A percentile compares a stretch with the other conserved stretches of the same genome.
Evolutionary conservation across 1,140 invertebrate genomes (phyloP).

Genomic region (Pinna nobilis): DNA sequence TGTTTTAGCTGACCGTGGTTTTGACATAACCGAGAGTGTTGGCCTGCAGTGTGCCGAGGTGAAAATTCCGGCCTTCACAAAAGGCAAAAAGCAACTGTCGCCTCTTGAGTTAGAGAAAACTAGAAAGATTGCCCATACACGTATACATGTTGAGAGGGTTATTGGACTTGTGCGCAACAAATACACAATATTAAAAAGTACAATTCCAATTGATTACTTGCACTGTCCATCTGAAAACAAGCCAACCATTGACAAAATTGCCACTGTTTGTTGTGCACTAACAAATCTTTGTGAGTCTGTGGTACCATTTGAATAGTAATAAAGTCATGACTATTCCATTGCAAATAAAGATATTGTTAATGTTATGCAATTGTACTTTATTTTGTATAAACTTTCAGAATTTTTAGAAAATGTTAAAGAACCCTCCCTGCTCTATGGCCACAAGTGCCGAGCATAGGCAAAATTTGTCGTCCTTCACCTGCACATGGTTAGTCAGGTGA

Average conservation of each 20-base stretch:
- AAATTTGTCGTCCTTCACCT: no score
- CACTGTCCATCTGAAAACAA: slow-evolving; percentile 8
- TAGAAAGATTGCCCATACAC: slow-evolving; percentile 37
- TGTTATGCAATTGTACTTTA: no score
- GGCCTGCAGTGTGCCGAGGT: slow-evolving; percentile 13
- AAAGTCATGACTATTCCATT: no score
- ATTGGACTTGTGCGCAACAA: slow-evolving; percentile 44
- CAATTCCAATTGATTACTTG: slow-evolving; percentile 41
- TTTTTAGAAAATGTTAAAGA: no score
- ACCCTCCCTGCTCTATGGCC: no score
- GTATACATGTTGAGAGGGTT: slow-evolving; percentile 48
- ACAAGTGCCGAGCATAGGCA: no score
- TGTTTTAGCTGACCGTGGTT: slow-evolving; percentile 34
- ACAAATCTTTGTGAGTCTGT: slow-evolving; percentile 38
- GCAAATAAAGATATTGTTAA: no score
- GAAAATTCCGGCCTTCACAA: slow-evolving; percentile 43
- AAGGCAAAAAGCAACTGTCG: slow-evolving; percentile 42
- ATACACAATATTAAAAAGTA: slow-evolving; percentile 44
- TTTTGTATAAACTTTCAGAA: no score
- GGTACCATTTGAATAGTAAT: slow-evolving; percentile 28
- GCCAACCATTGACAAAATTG: slow-evolving; percentile 43
- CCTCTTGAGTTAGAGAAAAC: slow-evolving; percentile 31
- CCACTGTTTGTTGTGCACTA: slow-evolving; percentile 36
- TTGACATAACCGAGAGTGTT: slow-evolving; percentile 41
- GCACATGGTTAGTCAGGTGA: no score